Evolutionary conservation across 2,888 invertebrate genomes (phyloP).

Genomic region (Hyalella azteca): DNA sequence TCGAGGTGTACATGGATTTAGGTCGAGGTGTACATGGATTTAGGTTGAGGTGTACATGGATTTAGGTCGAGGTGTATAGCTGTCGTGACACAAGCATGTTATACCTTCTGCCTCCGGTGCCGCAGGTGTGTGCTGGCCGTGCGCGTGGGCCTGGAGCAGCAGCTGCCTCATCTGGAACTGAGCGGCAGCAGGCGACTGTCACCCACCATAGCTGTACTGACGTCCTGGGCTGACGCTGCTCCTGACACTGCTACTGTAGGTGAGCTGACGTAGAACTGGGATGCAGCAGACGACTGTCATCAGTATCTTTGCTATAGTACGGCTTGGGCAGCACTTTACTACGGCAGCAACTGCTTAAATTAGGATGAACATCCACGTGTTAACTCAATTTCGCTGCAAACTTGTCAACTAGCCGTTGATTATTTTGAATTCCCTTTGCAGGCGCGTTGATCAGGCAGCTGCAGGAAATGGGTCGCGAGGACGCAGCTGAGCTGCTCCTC

Average conservation of each 20-base stretch:
- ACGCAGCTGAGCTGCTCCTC: conserved; percentile 49
- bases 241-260: conserved; percentile 47
- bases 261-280: not conserved
- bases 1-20: no score
- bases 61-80: no score
- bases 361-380: no score
- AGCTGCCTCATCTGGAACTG: conserved; percentile 54
- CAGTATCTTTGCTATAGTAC: no score
- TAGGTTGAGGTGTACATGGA: no score
- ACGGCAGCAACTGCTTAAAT: no score
- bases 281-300: not conserved
- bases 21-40: no score
- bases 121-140: conserved; percentile 58
- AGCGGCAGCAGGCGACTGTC: conserved; percentile 41
- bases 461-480: conserved; percentile 57
- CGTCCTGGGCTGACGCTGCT: conserved; percentile 47
- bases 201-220: conserved; percentile 50
- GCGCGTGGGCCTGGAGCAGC: conserved; percentile 54
- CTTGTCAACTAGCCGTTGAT: not conserved
- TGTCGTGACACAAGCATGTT: no score
- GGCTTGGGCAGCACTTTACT: no score
- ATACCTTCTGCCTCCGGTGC: no score
- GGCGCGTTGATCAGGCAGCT: conserved; percentile 48
- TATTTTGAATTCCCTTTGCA: not conserved
- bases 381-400: no score